Evolutionary conservation across 35 echinoderm and acorn worm genomes (phyloP).

Genomic region (Stichopus chloronotus): DNA sequence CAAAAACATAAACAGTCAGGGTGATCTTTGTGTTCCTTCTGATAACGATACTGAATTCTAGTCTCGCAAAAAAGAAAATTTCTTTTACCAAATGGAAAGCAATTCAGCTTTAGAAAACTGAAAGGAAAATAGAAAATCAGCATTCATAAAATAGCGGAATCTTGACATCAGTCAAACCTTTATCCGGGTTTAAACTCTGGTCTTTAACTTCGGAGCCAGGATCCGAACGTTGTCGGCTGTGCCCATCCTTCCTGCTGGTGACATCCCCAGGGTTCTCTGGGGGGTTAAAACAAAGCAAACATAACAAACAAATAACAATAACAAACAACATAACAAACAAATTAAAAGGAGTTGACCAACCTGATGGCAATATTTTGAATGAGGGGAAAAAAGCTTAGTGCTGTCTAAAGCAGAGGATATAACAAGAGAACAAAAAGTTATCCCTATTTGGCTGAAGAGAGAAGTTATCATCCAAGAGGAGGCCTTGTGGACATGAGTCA

Average conservation of each 20-base stretch:
- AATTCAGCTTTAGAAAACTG: not conserved
- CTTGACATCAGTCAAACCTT: slow-evolving; percentile 46
- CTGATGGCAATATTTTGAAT: no score
- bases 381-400: no score
- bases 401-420: no score
- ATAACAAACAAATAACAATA: not conserved
- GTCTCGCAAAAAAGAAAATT: not conserved
- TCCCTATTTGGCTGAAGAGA: no score
- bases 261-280: no score
- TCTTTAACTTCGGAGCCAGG: slow-evolving; percentile 74
- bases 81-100: no score
- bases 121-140: not conserved
- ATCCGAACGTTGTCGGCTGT: slow-evolving; percentile 78
- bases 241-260: slow-evolving; percentile 52
- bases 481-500: no score
- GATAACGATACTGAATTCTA: not conserved
- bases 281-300: not conserved
- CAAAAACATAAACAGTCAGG: no score
- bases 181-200: slow-evolving; percentile 59
- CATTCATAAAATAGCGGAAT: not conserved
- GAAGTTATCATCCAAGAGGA: no score
- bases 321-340: not conserved
- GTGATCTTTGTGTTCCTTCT: no score
- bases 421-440: no score
- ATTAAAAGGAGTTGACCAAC: not conserved